Base-by-base conservation (phyloP, 2,888 invertebrate genomes). In the Cordylochernes scorpioides region DNA sequence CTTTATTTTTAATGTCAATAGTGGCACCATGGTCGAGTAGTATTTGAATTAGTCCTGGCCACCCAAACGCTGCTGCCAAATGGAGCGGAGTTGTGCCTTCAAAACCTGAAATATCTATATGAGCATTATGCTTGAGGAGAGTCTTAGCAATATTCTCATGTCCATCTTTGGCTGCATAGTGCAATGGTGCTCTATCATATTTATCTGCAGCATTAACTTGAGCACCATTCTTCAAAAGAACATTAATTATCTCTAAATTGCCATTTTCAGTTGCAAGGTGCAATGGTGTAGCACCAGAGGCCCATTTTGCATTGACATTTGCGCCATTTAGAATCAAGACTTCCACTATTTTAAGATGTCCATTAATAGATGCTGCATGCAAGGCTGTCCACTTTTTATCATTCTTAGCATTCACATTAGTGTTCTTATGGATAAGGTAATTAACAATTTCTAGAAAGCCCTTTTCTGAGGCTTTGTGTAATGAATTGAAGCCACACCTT, bases 241-340 rank as follows among this genome's bases (percentile, higher is more conserved):
- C 50, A 15, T 67, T 65, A 14, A 67, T 77, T 45, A 71, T 68
- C 30, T 67, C 61, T 25, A 67, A 65, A 51, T 77, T 70, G 49
- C 78, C 80, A 94, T 94, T 97, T 44, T 75, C 48, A 18, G 53
- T 49, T 15, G 91, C 86, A 5, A 84, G 88, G 59, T 94, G 94
- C 34, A 97, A 53, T 1, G 91, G 80, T 28, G 77, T 73, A 94
- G 94, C 97, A 3, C 71, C 69, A 46, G 84, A 65, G 36, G 67
- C 62, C 0, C 91, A 91, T 47, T 60, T 61, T 1, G 71, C 66
- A 41, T 63, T 57, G 15, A 77, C 59, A 51, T 71, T 61, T 0
- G 86, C 86, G 16, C 75, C 74, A 39, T 64, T 55, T 47, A 66
- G 59, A 16, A 88, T 48, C 33, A 91, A 56, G 42, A 53, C 50